phyloP scores from a whole-genome alignment of 2,113 vertebrate genomes.

The Vulpes vulpes region DNA sequence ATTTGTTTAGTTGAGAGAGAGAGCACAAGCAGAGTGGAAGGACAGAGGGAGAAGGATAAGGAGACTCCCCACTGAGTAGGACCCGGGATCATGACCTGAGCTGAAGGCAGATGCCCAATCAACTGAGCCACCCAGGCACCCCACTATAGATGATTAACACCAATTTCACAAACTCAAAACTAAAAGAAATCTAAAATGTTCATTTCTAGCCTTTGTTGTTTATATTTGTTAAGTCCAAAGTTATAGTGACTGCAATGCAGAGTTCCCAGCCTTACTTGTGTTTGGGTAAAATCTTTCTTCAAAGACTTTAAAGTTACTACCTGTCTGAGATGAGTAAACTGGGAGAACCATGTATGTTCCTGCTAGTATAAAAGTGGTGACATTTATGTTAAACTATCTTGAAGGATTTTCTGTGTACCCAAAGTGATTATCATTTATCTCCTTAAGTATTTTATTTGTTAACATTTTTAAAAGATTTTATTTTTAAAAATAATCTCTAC shows the following conservation, averaged over 20 bases:
- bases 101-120: not conserved
- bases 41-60: not conserved
- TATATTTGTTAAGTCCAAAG: constrained; percentile 49
- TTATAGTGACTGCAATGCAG: not conserved
- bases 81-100: not conserved
- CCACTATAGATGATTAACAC: not conserved
- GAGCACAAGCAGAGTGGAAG: not conserved
- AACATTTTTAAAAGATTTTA: not conserved
- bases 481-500: not conserved
- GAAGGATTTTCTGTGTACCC: not conserved
- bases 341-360: not conserved
- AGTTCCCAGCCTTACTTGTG: not conserved
- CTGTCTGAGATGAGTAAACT: constrained; percentile 1
- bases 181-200: constrained; percentile 11
- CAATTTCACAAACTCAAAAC: constrained; percentile 21
- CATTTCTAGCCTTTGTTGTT: not conserved
- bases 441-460: constrained; percentile 17
- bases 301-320: not conserved
- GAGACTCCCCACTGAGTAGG: not conserved
- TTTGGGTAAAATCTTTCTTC: not conserved
- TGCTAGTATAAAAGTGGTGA: not conserved
- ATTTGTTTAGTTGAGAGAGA: not conserved
- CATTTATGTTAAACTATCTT: not conserved
- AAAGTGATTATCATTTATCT: not conserved
- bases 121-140: not conserved